Evolutionary conservation across 2,888 invertebrate genomes (phyloP).

Genomic region (Campoletis raptor): DNA sequence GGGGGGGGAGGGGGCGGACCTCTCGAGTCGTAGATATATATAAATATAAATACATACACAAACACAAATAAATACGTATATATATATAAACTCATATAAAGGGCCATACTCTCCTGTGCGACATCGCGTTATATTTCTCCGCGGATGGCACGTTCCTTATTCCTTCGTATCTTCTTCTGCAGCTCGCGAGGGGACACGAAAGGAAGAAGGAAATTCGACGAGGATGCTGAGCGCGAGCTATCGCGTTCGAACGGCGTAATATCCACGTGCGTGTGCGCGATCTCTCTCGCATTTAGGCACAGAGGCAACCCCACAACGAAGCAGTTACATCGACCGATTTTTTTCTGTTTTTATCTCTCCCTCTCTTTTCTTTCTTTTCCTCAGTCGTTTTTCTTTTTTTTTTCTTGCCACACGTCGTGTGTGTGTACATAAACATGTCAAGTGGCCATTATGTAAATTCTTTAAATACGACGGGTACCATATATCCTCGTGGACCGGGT

Average conservation of each 20-base stretch:
- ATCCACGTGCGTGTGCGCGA: slow-evolving; percentile 25
- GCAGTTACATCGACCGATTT: slow-evolving; percentile 28
- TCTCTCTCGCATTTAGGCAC: slow-evolving; percentile 29
- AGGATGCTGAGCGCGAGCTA: slow-evolving; percentile 21
- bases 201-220: slow-evolving; percentile 44
- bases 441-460: slow-evolving; percentile 83
- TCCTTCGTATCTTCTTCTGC: slow-evolving; percentile 44
- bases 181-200: slow-evolving; percentile 11
- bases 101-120: slow-evolving; percentile 14
- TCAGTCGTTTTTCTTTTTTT: slow-evolving; percentile 14
- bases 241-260: slow-evolving; percentile 35
- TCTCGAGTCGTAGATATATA: slow-evolving; percentile 27
- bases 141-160: slow-evolving; percentile 47
- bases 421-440: slow-evolving; percentile 84
- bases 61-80: background rate
- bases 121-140: slow-evolving; percentile 77
- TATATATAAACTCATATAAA: slow-evolving; percentile 1
- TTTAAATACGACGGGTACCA: slow-evolving; percentile 83
- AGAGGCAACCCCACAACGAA: background rate
- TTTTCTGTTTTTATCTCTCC: slow-evolving; percentile 6
- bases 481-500: slow-evolving; percentile 75
- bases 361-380: background rate
- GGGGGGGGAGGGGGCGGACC: slow-evolving; percentile 33
- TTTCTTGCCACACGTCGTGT: slow-evolving; percentile 57
- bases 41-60: slow-evolving; percentile 39